Conservation (phyloP, 2,797 vertebrate genomes). For the Caiman crocodilus region DNA sequence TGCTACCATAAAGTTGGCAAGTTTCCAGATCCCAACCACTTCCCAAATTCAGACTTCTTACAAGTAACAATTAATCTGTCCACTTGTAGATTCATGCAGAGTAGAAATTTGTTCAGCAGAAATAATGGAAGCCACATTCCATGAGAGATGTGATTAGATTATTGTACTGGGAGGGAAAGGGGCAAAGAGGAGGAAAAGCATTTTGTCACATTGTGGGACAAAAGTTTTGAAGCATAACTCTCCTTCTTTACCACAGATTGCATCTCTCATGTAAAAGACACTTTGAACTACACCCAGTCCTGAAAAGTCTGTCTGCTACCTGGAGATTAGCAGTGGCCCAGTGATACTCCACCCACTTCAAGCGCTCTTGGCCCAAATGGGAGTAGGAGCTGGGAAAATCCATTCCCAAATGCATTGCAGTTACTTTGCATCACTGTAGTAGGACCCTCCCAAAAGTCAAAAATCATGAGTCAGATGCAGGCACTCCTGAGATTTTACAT, state of each 20-base stretch:
- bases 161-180: too few species aligned
- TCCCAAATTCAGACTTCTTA: constrained; percentile 14
- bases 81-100: neutral
- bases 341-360: neutral
- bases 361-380: too few species aligned
- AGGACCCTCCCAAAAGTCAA: too few species aligned
- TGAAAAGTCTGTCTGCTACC: neutral
- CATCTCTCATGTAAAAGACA: neutral
- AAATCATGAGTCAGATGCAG: too few species aligned
- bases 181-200: too few species aligned
- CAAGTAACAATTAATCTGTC: neutral
- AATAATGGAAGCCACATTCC: neutral
- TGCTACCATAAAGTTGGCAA: constrained; percentile 12
- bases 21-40: neutral
- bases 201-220: neutral
- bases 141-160: neutral
- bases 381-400: neutral
- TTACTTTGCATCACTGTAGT: neutral
- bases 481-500: neutral
- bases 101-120: neutral
- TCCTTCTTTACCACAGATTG: neutral
- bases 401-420: neutral
- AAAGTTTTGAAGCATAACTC: neutral
- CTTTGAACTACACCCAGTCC: neutral
- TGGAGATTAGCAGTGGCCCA: neutral